Evolutionary conservation across 2,797 vertebrate species (phyloP).

Genomic region (Arrhamphus sclerolepis): DNA sequence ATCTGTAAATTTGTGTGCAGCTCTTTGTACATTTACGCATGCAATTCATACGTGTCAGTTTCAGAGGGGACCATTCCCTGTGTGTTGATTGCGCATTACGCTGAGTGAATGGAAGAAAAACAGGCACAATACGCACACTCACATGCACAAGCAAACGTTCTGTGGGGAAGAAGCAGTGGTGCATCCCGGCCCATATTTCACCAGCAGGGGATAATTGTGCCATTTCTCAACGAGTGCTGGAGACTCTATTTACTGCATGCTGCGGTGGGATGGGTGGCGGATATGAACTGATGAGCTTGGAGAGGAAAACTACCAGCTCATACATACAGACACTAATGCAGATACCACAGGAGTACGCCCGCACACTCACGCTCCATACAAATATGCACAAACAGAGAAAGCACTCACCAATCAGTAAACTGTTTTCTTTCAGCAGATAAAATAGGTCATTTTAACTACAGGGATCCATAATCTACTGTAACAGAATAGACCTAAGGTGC

Average conservation of each 20-base stretch:
- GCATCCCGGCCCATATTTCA: conserved; percentile 81
- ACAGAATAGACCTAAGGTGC: conserved; percentile 50
- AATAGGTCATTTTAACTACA: conserved; percentile 70
- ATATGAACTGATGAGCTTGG: conserved; percentile 79
- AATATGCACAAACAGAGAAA: conserved; percentile 26
- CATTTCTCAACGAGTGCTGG: conserved; percentile 80
- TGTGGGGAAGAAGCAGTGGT: conserved; percentile 73
- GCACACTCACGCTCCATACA: conserved; percentile 14
- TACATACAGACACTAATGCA: conserved; percentile 50
- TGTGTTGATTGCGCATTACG: conserved; percentile 48
- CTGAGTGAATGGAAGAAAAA: conserved; percentile 38
- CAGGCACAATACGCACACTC: conserved; percentile 23
- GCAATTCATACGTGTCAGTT: conserved; percentile 31
- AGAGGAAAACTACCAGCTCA: conserved; percentile 77
- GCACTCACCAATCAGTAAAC: conserved; percentile 70
- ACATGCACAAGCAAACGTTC: conserved; percentile 42
- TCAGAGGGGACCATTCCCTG: conserved; percentile 36
- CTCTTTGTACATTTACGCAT: conserved; percentile 22
- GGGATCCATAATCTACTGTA: conserved; percentile 66
- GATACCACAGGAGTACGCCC: conserved; percentile 29
- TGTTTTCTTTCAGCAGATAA: conserved; percentile 63
- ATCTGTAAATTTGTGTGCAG: background rate
- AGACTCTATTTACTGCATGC: conserved; percentile 82
- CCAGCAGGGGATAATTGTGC: conserved; percentile 82
- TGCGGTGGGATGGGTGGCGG: conserved; percentile 76